phyloP scores from a whole-genome alignment of 2,113 vertebrate species.

The Passer domesticus region DNA sequence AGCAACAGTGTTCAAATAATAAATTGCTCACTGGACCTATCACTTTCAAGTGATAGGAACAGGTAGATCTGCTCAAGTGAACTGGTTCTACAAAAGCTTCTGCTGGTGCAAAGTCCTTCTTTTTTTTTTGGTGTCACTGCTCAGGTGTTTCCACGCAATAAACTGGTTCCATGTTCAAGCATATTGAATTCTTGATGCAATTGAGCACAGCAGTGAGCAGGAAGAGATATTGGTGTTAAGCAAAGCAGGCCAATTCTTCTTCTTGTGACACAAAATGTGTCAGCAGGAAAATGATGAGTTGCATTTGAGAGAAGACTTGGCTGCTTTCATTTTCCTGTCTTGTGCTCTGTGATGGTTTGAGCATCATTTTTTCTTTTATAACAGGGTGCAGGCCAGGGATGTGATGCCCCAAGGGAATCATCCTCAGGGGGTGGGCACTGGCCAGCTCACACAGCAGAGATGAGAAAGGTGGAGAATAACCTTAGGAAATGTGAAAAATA shows the following conservation, averaged over 20 bases:
- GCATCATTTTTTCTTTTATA: not conserved
- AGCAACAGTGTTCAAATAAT: not conserved
- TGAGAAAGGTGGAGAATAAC: not conserved
- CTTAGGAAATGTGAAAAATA: not conserved
- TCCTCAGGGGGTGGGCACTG: not conserved
- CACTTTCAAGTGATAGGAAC: not conserved
- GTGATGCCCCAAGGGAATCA: not conserved
- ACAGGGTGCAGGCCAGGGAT: too few species aligned
- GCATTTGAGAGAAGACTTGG: not conserved
- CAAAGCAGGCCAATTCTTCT: not conserved
- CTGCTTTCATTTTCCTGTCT: not conserved
- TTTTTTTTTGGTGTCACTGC: not conserved
- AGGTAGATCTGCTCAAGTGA: not conserved
- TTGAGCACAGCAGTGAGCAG: not conserved
- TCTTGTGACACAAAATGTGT: not conserved
- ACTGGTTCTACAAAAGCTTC: not conserved
- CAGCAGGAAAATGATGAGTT: not conserved
- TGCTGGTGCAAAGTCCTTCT: not conserved
- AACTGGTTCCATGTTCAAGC: not conserved
- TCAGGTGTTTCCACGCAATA: not conserved
- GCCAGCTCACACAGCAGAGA: not conserved
- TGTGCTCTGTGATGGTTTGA: not conserved
- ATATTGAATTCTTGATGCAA: not conserved
- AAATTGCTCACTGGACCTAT: not conserved
- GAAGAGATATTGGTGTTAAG: not conserved